These are phyloP conservation scores for Carduelis carduelis DNA, from an alignment of 2,797 vertebrate species.

Conservation along the genomic window DNA sequence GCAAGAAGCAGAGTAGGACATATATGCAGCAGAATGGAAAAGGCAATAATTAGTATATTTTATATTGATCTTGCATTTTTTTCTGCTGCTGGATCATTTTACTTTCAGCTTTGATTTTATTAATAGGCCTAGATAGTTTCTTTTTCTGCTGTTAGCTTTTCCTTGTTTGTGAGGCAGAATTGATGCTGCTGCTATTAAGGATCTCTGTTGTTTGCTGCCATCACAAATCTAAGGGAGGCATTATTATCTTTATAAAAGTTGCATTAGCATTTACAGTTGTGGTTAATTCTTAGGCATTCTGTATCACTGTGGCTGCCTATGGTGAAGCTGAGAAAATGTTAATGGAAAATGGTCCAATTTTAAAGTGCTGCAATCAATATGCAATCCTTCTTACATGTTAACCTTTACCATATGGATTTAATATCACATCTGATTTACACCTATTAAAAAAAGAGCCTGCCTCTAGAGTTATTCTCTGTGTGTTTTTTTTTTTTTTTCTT, in stretches of 20 bases:
- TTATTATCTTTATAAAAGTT: constrained; percentile 13
- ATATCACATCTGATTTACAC: constrained; percentile 67
- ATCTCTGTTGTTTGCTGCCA: neutral
- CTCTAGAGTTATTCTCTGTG: neutral
- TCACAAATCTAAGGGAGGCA: neutral
- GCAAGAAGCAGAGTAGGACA: neutral
- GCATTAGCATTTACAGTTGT: constrained; percentile 22
- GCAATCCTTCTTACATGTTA: constrained; percentile 55
- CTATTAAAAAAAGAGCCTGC: constrained; percentile 11
- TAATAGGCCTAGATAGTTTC: neutral
- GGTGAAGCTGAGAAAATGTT: constrained; percentile 48
- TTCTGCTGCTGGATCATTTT: neutral
- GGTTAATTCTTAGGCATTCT: constrained; percentile 36
- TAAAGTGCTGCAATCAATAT: constrained; percentile 33
- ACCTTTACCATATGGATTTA: constrained; percentile 71
- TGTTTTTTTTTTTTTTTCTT: no score
- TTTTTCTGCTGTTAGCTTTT: neutral
- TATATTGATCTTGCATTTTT: constrained; percentile 36
- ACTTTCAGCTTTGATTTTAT: neutral
- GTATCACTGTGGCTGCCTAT: constrained; percentile 16
- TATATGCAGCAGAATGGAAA: neutral
- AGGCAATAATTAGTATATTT: constrained; percentile 19
- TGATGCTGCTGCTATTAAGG: neutral
- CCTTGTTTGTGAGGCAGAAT: neutral
- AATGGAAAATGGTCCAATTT: constrained; percentile 41